Base-by-base conservation (phyloP, 2,797 vertebrate genomes). In the Poeciliopsis gracilis region DNA sequence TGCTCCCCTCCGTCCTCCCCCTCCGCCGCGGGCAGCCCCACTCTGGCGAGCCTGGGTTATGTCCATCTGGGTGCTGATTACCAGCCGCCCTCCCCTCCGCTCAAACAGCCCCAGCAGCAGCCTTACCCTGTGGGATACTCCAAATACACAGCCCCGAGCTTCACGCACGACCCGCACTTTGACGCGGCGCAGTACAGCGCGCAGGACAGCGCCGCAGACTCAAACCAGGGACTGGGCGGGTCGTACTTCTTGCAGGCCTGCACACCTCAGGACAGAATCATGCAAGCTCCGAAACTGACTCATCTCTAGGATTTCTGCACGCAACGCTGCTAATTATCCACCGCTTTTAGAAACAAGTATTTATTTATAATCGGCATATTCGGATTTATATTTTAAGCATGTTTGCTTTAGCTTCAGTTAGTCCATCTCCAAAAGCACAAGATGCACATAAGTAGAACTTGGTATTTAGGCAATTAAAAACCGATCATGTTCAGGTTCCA, bases 281-380 rank as follows among this genome's bases (percentile, higher is more conserved):
- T 97, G 95, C 97, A 96, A 89, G 97, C 97, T 77, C 97, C 97
- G 79, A 98, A 97, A 93, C 92, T 98, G 91, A 98, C 97, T 87
- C 97, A 98, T 94, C 95, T 98, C 96, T 98, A 97, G 96, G 84
- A 12, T 59, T 33, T 6, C 5, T 49, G 82, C 87, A 80, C 76
- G 77, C 8, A 1, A 12, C 33, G 57, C 28, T 18, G 30, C 33
- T 4, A 20, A 9, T 63, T 36, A 36, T 63, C 33, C 16, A 36
- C 28, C 16, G 59, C 30, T 16, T 51, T 51, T 43, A 5, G 41
- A 38, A 67, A 63, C 1, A 38, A 66, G 38, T 2, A 6, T 63
- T 8, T 23, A 78, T 76, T 87, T 76, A 83, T 79, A 78, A 79
- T 77, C 83, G 30, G 12, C 5, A 47, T 25, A 49, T 83, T 67